These are phyloP conservation scores for Peromyscus nudipes DNA, from an alignment of 2,797 vertebrate genomes.

Conservation along the genomic window DNA sequence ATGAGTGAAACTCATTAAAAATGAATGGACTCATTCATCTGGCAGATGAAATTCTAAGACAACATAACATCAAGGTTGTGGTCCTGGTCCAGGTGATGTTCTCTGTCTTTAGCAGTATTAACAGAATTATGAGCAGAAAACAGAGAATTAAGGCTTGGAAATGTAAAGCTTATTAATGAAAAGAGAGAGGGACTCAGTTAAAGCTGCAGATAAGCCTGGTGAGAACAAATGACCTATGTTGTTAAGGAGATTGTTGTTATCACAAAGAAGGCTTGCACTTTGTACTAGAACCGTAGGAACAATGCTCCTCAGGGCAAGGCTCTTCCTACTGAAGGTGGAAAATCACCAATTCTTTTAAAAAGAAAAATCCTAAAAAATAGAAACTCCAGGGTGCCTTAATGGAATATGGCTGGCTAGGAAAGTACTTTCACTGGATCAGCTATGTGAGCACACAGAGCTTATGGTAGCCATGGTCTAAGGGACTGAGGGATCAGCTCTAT, in stretches of 20 bases:
- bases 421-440: background rate
- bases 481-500: background rate
- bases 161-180: background rate
- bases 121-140: background rate
- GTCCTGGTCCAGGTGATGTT: background rate
- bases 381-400: background rate
- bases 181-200: background rate
- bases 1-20: background rate
- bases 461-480: background rate
- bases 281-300: background rate
- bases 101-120: background rate
- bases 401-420: background rate
- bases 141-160: background rate
- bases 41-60: background rate
- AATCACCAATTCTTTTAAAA: background rate
- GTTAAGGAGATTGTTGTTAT: background rate
- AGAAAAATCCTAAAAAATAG: background rate
- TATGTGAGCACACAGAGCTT: background rate
- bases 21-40: background rate
- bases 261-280: background rate
- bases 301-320: background rate
- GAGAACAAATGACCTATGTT: background rate
- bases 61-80: background rate
- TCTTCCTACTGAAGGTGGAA: background rate
- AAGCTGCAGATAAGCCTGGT: background rate